A percentile compares a stretch with the other conserved stretches of the same genome.
Conservation (phyloP, 2,888 invertebrate species). For the Dusona sp. region DNA sequence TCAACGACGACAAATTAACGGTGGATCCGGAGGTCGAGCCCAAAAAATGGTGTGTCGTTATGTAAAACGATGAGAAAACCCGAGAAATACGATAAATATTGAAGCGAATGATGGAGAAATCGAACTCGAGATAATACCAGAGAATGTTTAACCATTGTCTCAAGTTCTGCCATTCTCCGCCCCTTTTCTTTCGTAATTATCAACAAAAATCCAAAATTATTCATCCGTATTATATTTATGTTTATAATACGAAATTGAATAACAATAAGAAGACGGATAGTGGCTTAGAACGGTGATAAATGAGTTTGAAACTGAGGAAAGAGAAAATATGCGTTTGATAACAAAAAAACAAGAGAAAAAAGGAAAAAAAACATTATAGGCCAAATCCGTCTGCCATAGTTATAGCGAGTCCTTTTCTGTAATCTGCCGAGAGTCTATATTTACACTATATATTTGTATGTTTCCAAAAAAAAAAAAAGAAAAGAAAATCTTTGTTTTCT, state of each 20-base stretch:
- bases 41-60: constrained; percentile 80
- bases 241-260: constrained; percentile 48
- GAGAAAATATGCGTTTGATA: constrained; percentile 1
- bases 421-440: constrained; percentile 37
- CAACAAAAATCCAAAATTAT: constrained; percentile 20
- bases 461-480: constrained; percentile 5
- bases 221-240: constrained; percentile 56
- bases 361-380: neutral
- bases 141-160: constrained; percentile 20
- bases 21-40: constrained; percentile 68
- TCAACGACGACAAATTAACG: constrained; percentile 68
- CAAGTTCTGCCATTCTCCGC: constrained; percentile 1
- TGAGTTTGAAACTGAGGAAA: neutral
- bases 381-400: constrained; percentile 29
- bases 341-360: neutral
- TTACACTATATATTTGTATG: constrained; percentile 44
- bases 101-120: neutral
- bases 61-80: constrained; percentile 74
- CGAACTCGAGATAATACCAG: constrained; percentile 12
- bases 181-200: constrained; percentile 30
- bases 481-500: constrained; percentile 8
- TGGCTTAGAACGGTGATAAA: constrained; percentile 17
- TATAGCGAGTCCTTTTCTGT: constrained; percentile 36
- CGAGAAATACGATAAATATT: neutral
- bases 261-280: constrained; percentile 33